These are phyloP conservation scores for Erebia epiphron DNA, from an alignment of 2,888 invertebrate species.

Conservation along the genomic window DNA sequence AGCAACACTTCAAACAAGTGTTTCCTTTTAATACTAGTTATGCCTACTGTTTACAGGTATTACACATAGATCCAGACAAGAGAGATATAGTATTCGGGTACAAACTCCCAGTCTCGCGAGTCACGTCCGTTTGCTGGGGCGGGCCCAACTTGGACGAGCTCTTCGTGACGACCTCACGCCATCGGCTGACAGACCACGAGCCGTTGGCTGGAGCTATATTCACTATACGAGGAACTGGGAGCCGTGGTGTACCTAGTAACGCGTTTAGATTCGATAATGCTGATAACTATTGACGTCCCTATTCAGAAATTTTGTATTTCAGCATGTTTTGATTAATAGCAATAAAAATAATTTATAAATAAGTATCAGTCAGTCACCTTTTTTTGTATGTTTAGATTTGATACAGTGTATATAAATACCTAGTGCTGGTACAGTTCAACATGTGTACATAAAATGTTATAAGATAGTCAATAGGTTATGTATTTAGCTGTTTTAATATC, in stretches of 20 bases:
- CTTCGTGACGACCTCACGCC: conserved; percentile 83
- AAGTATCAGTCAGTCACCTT: no score
- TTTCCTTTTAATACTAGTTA: no score
- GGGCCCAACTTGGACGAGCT: conserved; percentile 84
- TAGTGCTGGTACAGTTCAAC: no score
- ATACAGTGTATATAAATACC: no score
- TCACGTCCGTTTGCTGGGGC: conserved; percentile 87
- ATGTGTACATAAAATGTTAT: no score
- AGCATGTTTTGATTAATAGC: no score
- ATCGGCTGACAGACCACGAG: conserved; percentile 46
- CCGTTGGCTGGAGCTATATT: conserved; percentile 66
- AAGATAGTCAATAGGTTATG: no score
- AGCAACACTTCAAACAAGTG: no score
- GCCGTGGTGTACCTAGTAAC: conserved; percentile 52
- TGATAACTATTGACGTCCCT: conserved; percentile 53
- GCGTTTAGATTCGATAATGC: conserved; percentile 60
- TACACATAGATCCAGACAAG: conserved; percentile 79
- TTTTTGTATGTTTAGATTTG: no score
- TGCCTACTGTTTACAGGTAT: conserved; percentile 65
- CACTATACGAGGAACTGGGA: conserved; percentile 62
- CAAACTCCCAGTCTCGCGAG: conserved; percentile 79
- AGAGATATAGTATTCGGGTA: conserved; percentile 73
- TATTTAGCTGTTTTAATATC: no score
- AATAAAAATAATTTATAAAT: no score
- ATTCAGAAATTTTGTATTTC: neutral